Base-by-base conservation (phyloP, 2,888 invertebrate species). In the Lydus trimaculatus region DNA sequence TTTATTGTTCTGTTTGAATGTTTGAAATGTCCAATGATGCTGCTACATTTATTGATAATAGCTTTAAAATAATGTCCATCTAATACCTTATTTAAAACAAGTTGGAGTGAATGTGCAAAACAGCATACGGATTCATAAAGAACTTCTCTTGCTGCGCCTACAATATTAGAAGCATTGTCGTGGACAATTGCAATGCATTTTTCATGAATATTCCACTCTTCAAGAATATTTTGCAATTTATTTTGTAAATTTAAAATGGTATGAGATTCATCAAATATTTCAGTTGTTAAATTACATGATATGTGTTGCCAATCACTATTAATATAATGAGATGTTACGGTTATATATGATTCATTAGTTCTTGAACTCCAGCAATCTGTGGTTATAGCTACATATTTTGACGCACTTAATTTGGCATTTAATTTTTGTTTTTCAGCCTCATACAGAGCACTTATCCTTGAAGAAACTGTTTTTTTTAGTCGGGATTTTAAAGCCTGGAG, bases 121-220 rank as follows among this genome's bases (percentile, higher is more conserved):
- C 79, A 79, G 25, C 71, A 74, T 31, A 78, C 66, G 31, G 74
- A 70, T 43, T 69, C 63, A 65, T 25, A 71, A 2, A 69, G 64
- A 17, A 64, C 64, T 36, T 58, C 17, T 69, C 65, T 64, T 9
- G 66, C 64, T 31, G 76, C 75, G 48, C 58, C 64, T 52, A 72
- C 71, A 43, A 78, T 78, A 71, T 78, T 79, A 8, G 70, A 60
- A 60, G 77, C 78, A 69, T 79, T 78, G 65, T 78, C 77, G 64
- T 76, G 76, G 2, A 78, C 73, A 43, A 74, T 69, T 52, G 75
- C 75, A 23, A 64, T 33, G 52, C 72, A 60, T 74, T 76, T 73
- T 7, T 72, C 65, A 58, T 13, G 15, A 7, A 78, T 70, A 23
- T 58, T 68, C 74, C 73, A 78, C 63, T 74, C 75, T 17, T 58